These are phyloP conservation scores for Channallabes apus DNA, from an alignment of 2,797 vertebrate genomes.

Conservation along the genomic window DNA sequence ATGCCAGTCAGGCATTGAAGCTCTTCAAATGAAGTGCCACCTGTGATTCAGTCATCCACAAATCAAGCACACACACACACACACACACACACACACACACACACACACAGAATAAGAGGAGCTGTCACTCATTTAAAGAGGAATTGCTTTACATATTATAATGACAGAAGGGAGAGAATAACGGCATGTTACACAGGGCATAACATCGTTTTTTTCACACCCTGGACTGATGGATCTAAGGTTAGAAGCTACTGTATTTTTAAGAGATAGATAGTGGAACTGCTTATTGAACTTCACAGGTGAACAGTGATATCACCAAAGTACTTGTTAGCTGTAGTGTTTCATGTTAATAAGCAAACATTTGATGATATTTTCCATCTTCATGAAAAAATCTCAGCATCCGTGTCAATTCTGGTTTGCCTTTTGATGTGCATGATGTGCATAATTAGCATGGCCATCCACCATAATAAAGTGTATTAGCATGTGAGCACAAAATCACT, in stretches of 20 bases:
- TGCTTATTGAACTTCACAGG: background rate
- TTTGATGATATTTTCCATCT: background rate
- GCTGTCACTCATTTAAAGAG: background rate
- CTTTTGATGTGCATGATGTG: no score
- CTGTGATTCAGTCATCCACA: conserved; percentile 23
- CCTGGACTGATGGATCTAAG: background rate
- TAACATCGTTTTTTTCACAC: background rate
- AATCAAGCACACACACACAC: background rate
- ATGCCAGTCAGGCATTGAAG: background rate
- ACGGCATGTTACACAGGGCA: background rate
- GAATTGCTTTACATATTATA: background rate
- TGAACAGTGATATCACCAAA: background rate
- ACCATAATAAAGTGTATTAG: no score
- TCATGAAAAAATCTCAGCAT: background rate
- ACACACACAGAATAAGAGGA: background rate
- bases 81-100: conserved; percentile 24
- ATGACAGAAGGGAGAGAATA: background rate
- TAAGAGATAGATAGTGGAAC: background rate
- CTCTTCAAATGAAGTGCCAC: conserved; percentile 20
- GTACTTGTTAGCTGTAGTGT: background rate
- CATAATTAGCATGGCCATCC: no score
- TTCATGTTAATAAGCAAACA: background rate
- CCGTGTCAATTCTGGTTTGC: background rate
- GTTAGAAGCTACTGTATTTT: background rate
- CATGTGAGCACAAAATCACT: no score